Evolutionary conservation across 1,140 invertebrate genomes (phyloP).

Genomic region (Triops longicaudatus): DNA sequence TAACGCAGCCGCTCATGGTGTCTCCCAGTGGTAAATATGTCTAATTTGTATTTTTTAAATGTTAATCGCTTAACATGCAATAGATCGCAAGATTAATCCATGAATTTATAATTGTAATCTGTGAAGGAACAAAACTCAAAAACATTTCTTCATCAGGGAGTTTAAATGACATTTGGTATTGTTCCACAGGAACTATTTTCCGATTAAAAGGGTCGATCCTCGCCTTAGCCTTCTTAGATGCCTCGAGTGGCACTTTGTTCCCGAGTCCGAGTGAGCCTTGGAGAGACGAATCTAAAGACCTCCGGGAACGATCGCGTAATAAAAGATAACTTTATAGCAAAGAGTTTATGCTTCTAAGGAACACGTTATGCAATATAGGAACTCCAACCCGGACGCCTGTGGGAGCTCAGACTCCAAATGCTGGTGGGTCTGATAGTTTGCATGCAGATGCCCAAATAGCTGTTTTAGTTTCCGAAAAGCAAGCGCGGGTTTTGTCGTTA

Average conservation of each 20-base stretch:
- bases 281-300: constrained; percentile 64
- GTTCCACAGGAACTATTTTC: constrained; percentile 71
- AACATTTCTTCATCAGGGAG: too few relatives aligned
- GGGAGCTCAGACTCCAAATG: constrained; percentile 10
- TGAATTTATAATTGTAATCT: too few relatives aligned
- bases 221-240: constrained; percentile 86
- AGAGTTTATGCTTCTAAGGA: not conserved
- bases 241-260: constrained; percentile 74
- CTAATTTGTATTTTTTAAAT: constrained; percentile 19
- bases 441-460: constrained; percentile 81
- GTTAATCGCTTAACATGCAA: constrained; percentile 12
- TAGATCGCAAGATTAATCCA: too few relatives aligned
- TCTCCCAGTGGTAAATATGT: constrained; percentile 68
- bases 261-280: constrained; percentile 75
- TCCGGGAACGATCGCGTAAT: constrained; percentile 43
- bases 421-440: constrained; percentile 36
- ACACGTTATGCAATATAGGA: constrained; percentile 36
- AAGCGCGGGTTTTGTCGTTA: constrained; percentile 84
- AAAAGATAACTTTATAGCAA: not conserved
- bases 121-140: too few relatives aligned
- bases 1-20: constrained; percentile 79
- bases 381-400: constrained; percentile 49
- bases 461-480: constrained; percentile 87
- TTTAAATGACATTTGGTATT: too few relatives aligned
- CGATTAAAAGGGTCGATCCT: constrained; percentile 87